Evolutionary conservation across 2,113 vertebrate species (phyloP).

Genomic region (Gallinago paraguaiae): DNA sequence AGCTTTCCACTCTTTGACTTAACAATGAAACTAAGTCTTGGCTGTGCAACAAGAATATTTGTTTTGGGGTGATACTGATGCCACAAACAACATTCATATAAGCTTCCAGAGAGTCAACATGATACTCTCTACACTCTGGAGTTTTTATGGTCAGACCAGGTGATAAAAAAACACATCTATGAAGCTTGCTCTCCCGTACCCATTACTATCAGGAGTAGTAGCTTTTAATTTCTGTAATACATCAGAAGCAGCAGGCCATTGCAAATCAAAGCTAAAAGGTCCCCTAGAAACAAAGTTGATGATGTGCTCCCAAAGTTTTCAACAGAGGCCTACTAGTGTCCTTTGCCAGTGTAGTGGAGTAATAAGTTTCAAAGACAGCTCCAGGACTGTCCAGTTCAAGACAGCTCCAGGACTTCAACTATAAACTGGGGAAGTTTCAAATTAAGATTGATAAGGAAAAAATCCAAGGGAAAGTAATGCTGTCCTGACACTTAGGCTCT

Average conservation of each 20-base stretch:
- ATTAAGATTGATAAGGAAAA: neutral
- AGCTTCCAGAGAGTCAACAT: accelerated
- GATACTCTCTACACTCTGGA: neutral
- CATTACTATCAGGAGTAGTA: neutral
- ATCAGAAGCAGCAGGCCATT: neutral
- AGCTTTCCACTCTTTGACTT: neutral
- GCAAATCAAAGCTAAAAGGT: neutral
- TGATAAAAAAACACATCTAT: neutral
- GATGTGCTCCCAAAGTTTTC: neutral
- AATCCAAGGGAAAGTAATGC: neutral
- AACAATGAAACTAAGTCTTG: neutral
- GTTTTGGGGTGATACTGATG: neutral
- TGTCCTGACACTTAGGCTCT: neutral
- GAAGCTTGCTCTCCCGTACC: neutral
- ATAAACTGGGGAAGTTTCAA: neutral
- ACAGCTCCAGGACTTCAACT: neutral
- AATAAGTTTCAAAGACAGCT: neutral
- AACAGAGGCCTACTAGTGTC: neutral
- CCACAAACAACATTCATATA: neutral
- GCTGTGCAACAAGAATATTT: neutral
- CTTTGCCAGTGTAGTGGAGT: neutral
- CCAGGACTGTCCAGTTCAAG: neutral
- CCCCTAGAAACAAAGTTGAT: neutral
- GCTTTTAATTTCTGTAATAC: neutral
- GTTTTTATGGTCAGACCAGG: neutral